Conservation (phyloP, 2,888 invertebrate genomes). For the Dermolepida albohirtum region DNA sequence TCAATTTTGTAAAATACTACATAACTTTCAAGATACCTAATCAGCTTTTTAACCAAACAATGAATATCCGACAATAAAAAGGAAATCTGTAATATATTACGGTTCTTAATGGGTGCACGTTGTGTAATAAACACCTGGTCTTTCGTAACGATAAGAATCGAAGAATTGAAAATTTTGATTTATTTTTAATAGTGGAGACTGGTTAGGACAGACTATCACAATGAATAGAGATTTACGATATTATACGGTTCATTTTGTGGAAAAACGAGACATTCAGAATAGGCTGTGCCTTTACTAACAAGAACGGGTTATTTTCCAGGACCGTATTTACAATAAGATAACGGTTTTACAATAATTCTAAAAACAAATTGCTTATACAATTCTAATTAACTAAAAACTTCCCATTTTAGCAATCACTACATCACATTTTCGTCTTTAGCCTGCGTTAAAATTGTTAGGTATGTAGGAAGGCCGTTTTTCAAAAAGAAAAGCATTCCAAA, state of each 20-base stretch:
- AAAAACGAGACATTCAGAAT: conserved; percentile 17
- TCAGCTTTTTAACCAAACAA: conserved; percentile 16
- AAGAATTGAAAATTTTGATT: conserved; percentile 37
- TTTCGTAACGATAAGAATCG: conserved; percentile 20
- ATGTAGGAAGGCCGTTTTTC: too few species aligned
- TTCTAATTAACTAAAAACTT: too few species aligned
- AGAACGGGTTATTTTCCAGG: conserved; percentile 5
- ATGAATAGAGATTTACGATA: conserved; percentile 35
- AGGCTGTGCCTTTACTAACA: conserved; percentile 12
- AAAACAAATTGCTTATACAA: too few species aligned
- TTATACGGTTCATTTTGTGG: conserved; percentile 34
- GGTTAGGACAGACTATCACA: conserved; percentile 22
- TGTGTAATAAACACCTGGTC: conserved; percentile 35
- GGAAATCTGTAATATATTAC: conserved; percentile 28
- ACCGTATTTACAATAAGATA: too few species aligned
- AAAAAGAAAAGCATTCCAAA: too few species aligned
- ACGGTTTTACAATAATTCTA: too few species aligned
- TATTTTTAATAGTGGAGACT: conserved; percentile 37
- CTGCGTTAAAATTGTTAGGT: too few species aligned
- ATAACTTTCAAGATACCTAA: neutral
- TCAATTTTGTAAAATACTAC: conserved; percentile 8
- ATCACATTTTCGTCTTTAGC: too few species aligned
- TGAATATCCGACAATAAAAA: conserved; percentile 11
- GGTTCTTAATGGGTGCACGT: conserved; percentile 8
- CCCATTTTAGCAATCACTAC: too few species aligned